Evolutionary conservation across 2,888 invertebrate genomes (phyloP), one percentile per base, ranked within the genome.

Genomic region (Athrips mouffetella): DNA sequence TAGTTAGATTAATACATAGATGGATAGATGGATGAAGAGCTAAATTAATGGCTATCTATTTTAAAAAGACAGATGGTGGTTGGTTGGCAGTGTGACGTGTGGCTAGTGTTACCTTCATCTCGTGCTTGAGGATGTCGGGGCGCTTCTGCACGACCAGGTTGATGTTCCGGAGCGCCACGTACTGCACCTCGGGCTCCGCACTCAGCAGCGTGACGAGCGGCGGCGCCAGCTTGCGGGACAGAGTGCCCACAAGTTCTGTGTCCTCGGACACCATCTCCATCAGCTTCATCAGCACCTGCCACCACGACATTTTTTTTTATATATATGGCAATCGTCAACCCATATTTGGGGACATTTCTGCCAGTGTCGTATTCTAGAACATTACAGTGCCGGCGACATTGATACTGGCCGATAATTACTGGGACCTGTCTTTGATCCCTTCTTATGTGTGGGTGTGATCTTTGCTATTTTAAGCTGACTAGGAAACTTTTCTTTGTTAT

Each of bases 81-180:
- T 10, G 7, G 33, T 5, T n/a, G 3, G 20, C 37, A 1, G 8
- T 1, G 21, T 21, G 11, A 15, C 13, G n/a, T 15, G n/a, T n/a
- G n/a, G n/a, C n/a, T n/a, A n/a, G n/a, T n/a, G 1, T 15, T 51
- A 97, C 97, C 91, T 99, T 99, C 99, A 99, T 99, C 88, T 99
- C 99, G 69, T 99, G 98, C 77, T 99, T 99, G 39, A 99, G 88
- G 61, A 99, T 99, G 52, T 99, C 99, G 0, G 99, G 98, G 35
- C 98, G 91, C 81, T 99, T 99, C 85, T 99, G 99, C 11, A 99
- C 99, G 55, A 99, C 99, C 40, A 99, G 91, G 87, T 99, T 99
- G 71, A 99, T 99, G 80, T 99, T 99, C 59, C 99, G 89, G 50
- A 99, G 88, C 0, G 99, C 99, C 3, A 99, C 99, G 76, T 99